A percentile compares a stretch with the other conserved stretches of the same genome.
phyloP scores from a whole-genome alignment of 92 coral and sea anemone genomes.

The Paragorgia papillata region DNA sequence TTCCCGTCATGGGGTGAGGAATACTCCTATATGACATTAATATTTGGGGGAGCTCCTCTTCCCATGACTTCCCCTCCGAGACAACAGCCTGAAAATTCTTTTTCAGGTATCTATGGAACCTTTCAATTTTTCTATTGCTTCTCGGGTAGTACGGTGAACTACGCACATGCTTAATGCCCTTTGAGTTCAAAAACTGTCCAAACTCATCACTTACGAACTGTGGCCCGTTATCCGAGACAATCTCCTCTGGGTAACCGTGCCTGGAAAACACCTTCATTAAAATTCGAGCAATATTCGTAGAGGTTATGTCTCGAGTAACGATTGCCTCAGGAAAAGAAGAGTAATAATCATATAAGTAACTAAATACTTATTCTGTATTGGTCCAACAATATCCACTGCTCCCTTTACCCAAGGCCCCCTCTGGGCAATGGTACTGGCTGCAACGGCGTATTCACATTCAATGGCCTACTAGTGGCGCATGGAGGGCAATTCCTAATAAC shows the following conservation, averaged over 20 bases:
- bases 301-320: slow-evolving; percentile 46
- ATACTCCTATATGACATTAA: slow-evolving; percentile 54
- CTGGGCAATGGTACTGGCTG: slow-evolving; percentile 52
- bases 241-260: slow-evolving; percentile 65
- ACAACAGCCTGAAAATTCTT: slow-evolving; percentile 57
- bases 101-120: slow-evolving; percentile 23
- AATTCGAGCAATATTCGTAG: slow-evolving; percentile 42
- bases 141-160: slow-evolving; percentile 57
- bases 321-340: slow-evolving; percentile 49
- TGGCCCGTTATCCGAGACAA: too few species aligned
- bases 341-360: slow-evolving; percentile 56
- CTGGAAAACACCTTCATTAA: slow-evolving; percentile 54
- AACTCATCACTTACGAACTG: too few species aligned
- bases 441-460: slow-evolving; percentile 51
- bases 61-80: slow-evolving; percentile 50
- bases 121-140: slow-evolving; percentile 53
- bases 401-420: slow-evolving; percentile 66
- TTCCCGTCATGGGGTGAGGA: slow-evolving; percentile 58
- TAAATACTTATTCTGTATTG: slow-evolving; percentile 51
- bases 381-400: slow-evolving; percentile 61
- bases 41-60: slow-evolving; percentile 47
- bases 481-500: slow-evolving; percentile 54
- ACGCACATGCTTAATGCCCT: slow-evolving; percentile 65
- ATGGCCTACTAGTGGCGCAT: slow-evolving; percentile 49
- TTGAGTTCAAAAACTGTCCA: too few species aligned